A percentile compares a stretch with the other conserved stretches of the same genome.
These are phyloP conservation scores for Spongia lamella DNA, from an alignment of 37 sponge, comb jelly and placozoan genomes.

Conservation along the genomic window DNA sequence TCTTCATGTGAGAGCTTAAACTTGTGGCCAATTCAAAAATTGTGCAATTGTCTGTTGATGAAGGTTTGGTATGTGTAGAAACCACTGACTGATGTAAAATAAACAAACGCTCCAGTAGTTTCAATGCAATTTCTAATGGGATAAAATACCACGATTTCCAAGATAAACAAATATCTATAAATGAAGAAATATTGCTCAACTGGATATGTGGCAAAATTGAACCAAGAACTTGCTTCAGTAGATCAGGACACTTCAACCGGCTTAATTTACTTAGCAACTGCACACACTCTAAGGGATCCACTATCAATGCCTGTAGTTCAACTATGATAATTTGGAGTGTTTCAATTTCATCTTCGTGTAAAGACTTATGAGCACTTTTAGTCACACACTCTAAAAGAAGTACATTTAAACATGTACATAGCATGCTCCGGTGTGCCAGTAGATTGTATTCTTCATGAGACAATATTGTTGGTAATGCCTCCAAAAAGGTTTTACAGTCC, in stretches of 20 bases:
- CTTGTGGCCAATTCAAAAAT: no score
- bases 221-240: constrained; percentile 7
- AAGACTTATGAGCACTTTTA: no score
- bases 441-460: not conserved
- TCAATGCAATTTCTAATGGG: constrained; percentile 9
- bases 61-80: not conserved
- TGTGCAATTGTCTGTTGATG: no score
- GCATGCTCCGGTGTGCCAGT: no score
- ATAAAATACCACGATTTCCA: constrained; percentile 68
- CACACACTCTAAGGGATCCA: not conserved
- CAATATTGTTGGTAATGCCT: constrained; percentile 8
- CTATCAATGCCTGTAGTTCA: no score
- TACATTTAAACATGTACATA: no score
- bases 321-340: constrained; percentile 21
- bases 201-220: constrained; percentile 6
- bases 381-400: no score
- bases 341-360: not conserved
- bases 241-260: constrained; percentile 2
- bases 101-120: constrained; percentile 1
- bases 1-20: no score
- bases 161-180: constrained; percentile 13
- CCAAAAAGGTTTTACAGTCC: constrained; percentile 9
- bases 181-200: constrained; percentile 11
- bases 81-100: not conserved
- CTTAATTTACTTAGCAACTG: constrained; percentile 1